A percentile compares a stretch with the other conserved stretches of the same genome.
Conservation (phyloP, 2,888 invertebrate genomes). For the Macaria notata region DNA sequence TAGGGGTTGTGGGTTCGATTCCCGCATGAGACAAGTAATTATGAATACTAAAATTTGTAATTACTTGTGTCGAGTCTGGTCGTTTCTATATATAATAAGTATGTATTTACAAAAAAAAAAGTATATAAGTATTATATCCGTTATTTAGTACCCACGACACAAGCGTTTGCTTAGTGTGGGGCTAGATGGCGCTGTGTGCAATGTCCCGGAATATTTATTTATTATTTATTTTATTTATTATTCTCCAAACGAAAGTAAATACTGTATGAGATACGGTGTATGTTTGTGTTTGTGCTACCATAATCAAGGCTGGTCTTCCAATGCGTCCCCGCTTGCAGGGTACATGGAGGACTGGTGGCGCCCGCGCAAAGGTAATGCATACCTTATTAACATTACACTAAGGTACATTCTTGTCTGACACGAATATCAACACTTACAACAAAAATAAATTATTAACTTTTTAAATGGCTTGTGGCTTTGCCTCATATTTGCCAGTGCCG, state of each 20-base stretch:
- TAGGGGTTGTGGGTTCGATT: no score
- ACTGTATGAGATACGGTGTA: constrained; percentile 78
- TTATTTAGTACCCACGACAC: no score
- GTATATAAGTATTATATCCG: no score
- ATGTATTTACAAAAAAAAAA: no score
- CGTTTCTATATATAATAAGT: no score
- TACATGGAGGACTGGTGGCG: constrained; percentile 99
- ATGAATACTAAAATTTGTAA: no score
- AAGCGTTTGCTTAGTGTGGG: no score
- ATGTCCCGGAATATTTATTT: constrained; percentile 42
- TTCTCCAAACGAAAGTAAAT: constrained; percentile 65
- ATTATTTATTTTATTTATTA: constrained; percentile 4
- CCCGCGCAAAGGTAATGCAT: constrained; percentile 95
- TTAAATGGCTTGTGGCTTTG: neutral
- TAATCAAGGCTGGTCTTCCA: constrained; percentile 85
- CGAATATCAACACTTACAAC: constrained; percentile 29
- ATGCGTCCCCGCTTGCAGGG: constrained; percentile 96
- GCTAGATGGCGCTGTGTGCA: no score
- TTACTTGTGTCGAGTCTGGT: no score
- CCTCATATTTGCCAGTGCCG: no score
- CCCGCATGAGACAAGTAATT: no score
- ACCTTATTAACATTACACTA: constrained; percentile 59
- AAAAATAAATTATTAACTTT: neutral
- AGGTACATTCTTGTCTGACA: constrained; percentile 39
- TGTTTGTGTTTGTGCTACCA: constrained; percentile 83